Conservation (phyloP, 1,140 invertebrate genomes). For the Hypothenemus hampei region DNA sequence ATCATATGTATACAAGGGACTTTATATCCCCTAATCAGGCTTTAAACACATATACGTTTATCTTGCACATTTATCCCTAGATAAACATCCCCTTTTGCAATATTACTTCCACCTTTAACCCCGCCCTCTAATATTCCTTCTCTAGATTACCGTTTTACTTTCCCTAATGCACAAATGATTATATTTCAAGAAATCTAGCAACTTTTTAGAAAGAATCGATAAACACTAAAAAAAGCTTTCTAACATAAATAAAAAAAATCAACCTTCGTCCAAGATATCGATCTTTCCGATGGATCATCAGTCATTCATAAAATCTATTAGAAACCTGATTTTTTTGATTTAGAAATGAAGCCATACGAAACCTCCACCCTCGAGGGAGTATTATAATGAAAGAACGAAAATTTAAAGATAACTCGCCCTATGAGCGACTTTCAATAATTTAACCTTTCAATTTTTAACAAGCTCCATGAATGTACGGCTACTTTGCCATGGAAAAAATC, state of each 20-base stretch:
- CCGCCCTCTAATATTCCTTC: too few species aligned
- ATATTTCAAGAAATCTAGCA: too few species aligned
- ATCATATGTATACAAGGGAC: slow-evolving; percentile 16
- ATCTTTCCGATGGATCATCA: slow-evolving; percentile 8
- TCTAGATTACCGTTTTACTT: too few species aligned
- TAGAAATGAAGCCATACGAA: slow-evolving; percentile 19
- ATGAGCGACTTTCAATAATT: neutral
- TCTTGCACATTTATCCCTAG: slow-evolving; percentile 14
- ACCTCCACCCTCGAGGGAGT: slow-evolving; percentile 3
- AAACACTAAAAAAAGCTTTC: too few species aligned
- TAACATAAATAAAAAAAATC: too few species aligned
- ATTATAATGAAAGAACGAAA: slow-evolving; percentile 11
- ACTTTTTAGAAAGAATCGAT: too few species aligned
- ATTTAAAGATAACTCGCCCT: slow-evolving; percentile 9
- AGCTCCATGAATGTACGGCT: too few species aligned
- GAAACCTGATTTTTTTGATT: slow-evolving; percentile 19
- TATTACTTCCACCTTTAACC: too few species aligned
- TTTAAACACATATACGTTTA: slow-evolving; percentile 17
- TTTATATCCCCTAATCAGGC: slow-evolving; percentile 5
- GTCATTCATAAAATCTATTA: slow-evolving; percentile 23
- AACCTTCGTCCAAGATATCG: too few species aligned
- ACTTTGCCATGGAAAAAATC: too few species aligned
- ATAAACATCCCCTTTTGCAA: slow-evolving; percentile 15
- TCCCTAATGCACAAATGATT: too few species aligned
- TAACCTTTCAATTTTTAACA: slow-evolving; percentile 5